Evolutionary conservation across 2,113 vertebrate genomes (phyloP).

Genomic region (Aldabrachelys gigantea): DNA sequence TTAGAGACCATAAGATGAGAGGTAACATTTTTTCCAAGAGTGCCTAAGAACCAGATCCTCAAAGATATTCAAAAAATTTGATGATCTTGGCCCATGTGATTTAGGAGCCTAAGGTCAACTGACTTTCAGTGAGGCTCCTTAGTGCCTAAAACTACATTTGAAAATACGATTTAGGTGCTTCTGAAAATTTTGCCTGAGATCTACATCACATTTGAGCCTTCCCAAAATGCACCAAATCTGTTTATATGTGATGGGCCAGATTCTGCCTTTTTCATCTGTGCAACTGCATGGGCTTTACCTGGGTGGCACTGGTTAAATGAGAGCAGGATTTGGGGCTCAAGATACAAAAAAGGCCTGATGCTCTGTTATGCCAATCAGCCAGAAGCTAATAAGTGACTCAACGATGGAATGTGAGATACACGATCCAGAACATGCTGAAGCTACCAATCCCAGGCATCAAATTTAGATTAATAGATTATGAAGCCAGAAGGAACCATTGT

Average conservation of each 20-base stretch:
- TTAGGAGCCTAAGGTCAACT: not conserved
- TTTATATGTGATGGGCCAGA: not conserved
- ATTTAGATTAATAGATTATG: not conserved
- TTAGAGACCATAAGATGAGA: not conserved
- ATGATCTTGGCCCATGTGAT: too few relatives aligned
- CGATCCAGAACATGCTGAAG: not conserved
- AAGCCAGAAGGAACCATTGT: not conserved
- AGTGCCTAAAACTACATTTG: not conserved
- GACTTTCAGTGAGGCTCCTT: not conserved
- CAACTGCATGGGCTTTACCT: accelerated
- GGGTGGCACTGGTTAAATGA: not conserved
- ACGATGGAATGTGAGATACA: not conserved
- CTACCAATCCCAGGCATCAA: not conserved
- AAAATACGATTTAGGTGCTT: not conserved
- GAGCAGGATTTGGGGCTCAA: not conserved
- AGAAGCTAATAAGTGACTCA: not conserved
- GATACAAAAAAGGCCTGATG: not conserved
- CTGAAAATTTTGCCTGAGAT: not conserved
- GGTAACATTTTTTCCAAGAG: not conserved
- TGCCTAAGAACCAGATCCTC: not conserved
- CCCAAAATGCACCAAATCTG: not conserved
- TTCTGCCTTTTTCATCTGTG: not conserved
- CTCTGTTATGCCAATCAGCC: not conserved
- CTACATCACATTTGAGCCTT: not conserved
- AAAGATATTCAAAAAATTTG: not conserved